Percentiles rank a stretch among this genome's conserved stretches.
Conservation (phyloP, 2,113 vertebrate species). For the Turdus rufiventris region DNA sequence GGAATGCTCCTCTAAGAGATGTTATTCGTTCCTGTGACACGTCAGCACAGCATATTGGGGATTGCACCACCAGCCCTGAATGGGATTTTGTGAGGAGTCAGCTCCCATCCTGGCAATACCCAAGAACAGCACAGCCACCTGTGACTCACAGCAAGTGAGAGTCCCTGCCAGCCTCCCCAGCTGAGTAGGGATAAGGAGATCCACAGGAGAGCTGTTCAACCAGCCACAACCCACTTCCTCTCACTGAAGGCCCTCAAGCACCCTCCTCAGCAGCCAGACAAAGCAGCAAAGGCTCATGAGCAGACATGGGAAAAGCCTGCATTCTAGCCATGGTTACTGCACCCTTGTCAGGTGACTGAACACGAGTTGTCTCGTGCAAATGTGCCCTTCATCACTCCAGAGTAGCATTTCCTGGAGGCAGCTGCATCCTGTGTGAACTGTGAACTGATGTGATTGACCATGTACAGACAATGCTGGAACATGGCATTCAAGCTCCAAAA, state of each 20-base stretch:
- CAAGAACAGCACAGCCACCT: not conserved
- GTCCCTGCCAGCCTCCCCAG: not conserved
- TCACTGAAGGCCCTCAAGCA: not conserved
- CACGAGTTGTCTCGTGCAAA: not conserved
- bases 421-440: not conserved
- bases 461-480: fast-evolving
- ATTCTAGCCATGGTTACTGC: not conserved
- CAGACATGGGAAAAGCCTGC: not conserved
- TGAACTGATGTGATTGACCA: not conserved
- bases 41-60: not conserved
- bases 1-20: not conserved
- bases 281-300: not conserved
- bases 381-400: not conserved
- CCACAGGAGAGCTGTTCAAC: not conserved
- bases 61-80: not conserved
- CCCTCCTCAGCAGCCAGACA: not conserved
- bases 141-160: not conserved
- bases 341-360: not conserved
- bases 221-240: not conserved
- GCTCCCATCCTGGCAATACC: not conserved
- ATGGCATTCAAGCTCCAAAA: not conserved
- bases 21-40: not conserved
- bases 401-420: not conserved
- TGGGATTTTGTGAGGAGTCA: not conserved
- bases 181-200: fast-evolving